These are phyloP conservation scores for Perithous albicinctus DNA, from an alignment of 2,888 invertebrate species.

Conservation along the genomic window DNA sequence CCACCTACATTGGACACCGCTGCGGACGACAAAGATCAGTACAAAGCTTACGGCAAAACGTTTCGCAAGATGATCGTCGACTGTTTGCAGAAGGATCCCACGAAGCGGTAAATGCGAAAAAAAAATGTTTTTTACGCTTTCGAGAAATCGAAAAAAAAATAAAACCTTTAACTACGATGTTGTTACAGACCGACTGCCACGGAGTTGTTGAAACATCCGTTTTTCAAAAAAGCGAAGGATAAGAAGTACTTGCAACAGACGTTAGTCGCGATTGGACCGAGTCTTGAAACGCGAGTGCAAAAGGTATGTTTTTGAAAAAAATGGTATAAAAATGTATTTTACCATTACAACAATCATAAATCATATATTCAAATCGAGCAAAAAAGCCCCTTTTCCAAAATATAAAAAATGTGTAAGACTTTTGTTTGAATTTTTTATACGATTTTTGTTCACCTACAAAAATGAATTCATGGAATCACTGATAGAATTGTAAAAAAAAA, in stretches of 20 bases:
- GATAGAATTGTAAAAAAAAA: no score
- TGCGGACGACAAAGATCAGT: constrained; percentile 98
- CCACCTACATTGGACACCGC: constrained; percentile 98
- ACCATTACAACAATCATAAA: no score
- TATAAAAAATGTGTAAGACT: no score
- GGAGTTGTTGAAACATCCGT: constrained; percentile 97
- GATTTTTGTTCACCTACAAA: no score
- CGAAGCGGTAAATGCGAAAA: constrained; percentile 88
- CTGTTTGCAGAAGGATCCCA: constrained; percentile 98
- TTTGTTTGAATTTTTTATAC: no score
- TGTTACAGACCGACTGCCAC: constrained; percentile 93
- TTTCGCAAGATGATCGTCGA: constrained; percentile 98
- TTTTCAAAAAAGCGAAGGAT: constrained; percentile 99
- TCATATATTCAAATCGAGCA: no score
- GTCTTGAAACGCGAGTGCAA: constrained; percentile 95
- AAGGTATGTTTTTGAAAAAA: constrained; percentile 87
- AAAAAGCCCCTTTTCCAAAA: no score
- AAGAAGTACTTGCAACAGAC: constrained; percentile 95
- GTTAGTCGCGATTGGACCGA: constrained; percentile 93
- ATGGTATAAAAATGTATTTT: no score
- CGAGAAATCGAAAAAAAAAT: constrained; percentile 14
- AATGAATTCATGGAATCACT: no score
- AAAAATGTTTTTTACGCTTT: neutral
- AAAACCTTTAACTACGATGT: constrained; percentile 26
- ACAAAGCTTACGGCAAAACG: constrained; percentile 98